Evolutionary conservation across 2,888 invertebrate genomes (phyloP).

Genomic region (Amphipoea lucens): DNA sequence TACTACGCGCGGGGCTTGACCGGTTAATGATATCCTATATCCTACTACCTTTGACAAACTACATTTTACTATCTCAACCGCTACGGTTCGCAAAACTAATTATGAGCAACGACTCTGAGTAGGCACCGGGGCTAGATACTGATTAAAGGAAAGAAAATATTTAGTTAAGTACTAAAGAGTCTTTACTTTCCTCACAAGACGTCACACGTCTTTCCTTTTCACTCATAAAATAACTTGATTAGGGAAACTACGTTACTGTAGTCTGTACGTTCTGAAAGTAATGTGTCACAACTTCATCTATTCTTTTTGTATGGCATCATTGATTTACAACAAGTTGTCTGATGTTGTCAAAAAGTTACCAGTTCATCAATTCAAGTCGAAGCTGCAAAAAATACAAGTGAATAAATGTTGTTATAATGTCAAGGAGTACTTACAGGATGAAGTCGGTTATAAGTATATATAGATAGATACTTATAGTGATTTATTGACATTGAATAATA

Average conservation of each 20-base stretch:
- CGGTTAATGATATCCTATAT: background rate
- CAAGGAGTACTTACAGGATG: background rate
- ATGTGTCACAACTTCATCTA: conserved; percentile 21
- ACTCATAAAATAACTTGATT: conserved; percentile 28
- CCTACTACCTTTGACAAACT: too few species aligned
- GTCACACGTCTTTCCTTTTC: background rate
- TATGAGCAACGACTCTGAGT: background rate
- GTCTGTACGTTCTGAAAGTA: conserved; percentile 33
- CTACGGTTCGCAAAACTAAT: background rate
- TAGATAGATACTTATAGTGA: background rate
- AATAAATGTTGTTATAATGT: background rate
- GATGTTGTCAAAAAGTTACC: too few species aligned
- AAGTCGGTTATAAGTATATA: too few species aligned
- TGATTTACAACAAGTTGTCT: too few species aligned
- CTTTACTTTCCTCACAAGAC: background rate
- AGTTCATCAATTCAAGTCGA: too few species aligned
- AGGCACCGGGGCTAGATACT: background rate
- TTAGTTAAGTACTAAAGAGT: background rate
- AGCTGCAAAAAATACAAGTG: background rate
- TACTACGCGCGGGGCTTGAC: too few species aligned
- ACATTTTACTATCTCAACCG: background rate
- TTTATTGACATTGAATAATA: background rate
- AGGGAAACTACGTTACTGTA: conserved; percentile 44
- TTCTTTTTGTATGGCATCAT: too few species aligned
- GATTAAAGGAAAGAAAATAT: background rate